Base-by-base conservation (phyloP, 2,888 invertebrate genomes). In the Calliscelio sp. region DNA sequence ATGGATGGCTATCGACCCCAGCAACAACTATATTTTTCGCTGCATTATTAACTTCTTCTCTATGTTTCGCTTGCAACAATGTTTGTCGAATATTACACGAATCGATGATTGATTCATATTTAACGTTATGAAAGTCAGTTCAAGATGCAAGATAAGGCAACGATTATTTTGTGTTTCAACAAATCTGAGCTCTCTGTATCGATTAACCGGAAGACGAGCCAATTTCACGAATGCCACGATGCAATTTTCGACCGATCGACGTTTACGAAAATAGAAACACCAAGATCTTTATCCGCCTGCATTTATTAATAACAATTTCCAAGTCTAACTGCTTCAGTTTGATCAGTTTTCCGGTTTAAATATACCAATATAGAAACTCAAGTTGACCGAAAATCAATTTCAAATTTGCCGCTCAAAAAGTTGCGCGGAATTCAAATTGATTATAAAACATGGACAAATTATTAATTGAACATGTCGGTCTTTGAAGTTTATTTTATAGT, bases 171-270 rank as follows among this genome's bases (percentile, higher is more conserved):
- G 28, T 55, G 16, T 55, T 28, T 16, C 55, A 55, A 32, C 55
- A 32, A 32, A 55, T 55, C 55, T 18, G n/a, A 16, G 28, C 25
- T 24, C 55, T 55, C 14, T 18, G 25, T 55, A 28, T 55, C 55
- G 55, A 55, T 55, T 55, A 32, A 55, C 28, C 55, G 28, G 55
- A 55, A 55, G 55, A 55, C 55, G 55, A 55, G 28, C 28, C 16
- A 25, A 55, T 55, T 55, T 55, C 55, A 25, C 55, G 24, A 22
- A 24, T 53, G 14, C 24, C 51, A 53, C 8, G 24, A 6, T 53
- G 2, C 18, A 53, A 53, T 14, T 20, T 51, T 51, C 11, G 24
- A 51, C 5, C 20, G 10, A 51, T 38, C 38, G 14, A 3, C 14
- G 11, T 11, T 14, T 38, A 38, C n/a, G n/a, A 38, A 38, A 8